Base-by-base conservation (phyloP, 2,113 vertebrate species). In the Furnarius figulus region DNA sequence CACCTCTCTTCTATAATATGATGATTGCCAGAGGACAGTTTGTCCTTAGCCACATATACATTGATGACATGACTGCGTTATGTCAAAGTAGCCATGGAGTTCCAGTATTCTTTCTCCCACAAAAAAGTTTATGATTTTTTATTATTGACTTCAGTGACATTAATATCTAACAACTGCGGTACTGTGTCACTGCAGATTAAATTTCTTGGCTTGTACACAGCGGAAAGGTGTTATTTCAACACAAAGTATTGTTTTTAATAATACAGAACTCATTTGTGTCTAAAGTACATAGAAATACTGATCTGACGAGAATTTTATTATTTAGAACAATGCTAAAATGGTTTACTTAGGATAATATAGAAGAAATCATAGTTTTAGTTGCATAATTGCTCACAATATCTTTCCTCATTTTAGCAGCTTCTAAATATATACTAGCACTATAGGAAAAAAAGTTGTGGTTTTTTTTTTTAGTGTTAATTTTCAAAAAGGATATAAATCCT, bases 361-460 rank as follows among this genome's bases (percentile, higher is more conserved):
- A 90, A 73, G 19, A 91, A 91, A 77, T 27, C 5, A 55, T 33
- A 56, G 72, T 86, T 94, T 61, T 59, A 65, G 18, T 77, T 67
- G 8, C 14, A 31, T 46, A 86, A 67, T 84, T 7, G 11, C 22
- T 92, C 58, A 91, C 35, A 90, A 67, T 55, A 65, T 28, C 63
- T 89, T 96, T 96, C 79, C 79, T 89, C 73, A 15, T 94, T 89
- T 85, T 77, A 92, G 9, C 8, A 58, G 13, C 39, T 87, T 89
- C 94, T 85, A 94, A 95, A 89, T 94, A 78, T 81, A 56, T 30
- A 56, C 6, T 28, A 80, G 10, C 3, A 27, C 20, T 46, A 19
- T 46, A 46, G 44, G 20, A 46, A 46, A 46, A 19, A 46, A 20
- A 46, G 12, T 44, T 44, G 6, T 44, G n/a, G n/a, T 46, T 15